phyloP scores from a whole-genome alignment of 2,113 vertebrate genomes.

The Edolisoma coerulescens region DNA sequence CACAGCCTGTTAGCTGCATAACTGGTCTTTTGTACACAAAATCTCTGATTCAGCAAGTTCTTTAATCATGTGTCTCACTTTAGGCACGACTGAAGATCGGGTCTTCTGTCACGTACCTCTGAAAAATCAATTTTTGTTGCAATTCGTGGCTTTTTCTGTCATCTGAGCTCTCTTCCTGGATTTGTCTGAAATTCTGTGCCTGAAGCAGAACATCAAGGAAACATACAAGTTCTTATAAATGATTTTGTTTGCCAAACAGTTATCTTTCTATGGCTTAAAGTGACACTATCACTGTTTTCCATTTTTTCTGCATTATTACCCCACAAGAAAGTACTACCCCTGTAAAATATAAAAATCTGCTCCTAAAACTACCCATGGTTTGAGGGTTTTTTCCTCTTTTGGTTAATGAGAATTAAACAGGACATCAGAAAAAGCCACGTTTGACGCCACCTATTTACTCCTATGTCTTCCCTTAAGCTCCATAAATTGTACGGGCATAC shows the following conservation, averaged over 20 bases:
- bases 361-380: neutral
- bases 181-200: neutral
- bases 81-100: neutral
- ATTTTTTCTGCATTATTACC: neutral
- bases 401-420: neutral
- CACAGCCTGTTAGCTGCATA: slow-evolving; percentile 24
- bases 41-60: slow-evolving; percentile 54
- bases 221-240: neutral
- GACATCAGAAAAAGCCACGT: neutral
- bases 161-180: neutral
- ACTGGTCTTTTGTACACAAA: slow-evolving; percentile 34
- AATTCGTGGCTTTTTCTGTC: neutral
- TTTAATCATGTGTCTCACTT: slow-evolving; percentile 11
- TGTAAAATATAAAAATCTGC: neutral
- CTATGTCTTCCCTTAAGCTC: neutral
- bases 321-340: neutral
- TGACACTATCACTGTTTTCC: neutral
- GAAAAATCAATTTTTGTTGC: neutral
- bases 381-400: neutral
- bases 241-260: neutral
- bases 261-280: neutral
- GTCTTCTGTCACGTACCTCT: neutral
- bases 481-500: neutral
- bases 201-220: neutral
- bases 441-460: neutral